Evolutionary conservation across 1,140 invertebrate genomes (phyloP), one percentile per base, ranked within the genome.

Genomic region (Lordiphosa stackelbergi): DNA sequence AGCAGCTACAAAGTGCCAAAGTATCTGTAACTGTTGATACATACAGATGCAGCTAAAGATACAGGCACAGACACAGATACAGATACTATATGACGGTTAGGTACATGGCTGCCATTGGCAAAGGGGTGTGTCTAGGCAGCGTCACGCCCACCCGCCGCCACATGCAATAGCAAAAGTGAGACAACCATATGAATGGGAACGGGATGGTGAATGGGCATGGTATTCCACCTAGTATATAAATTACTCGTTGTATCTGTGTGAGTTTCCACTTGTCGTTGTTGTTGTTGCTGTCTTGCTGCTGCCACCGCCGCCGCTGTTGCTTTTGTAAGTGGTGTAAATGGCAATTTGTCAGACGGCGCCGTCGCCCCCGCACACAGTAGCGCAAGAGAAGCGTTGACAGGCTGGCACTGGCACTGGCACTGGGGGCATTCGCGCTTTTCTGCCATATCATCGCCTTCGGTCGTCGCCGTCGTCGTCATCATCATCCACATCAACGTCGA

Each of bases 281-380:
- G 9, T 9, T 57, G 13, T 38, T 52, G 47, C 19, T 58, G 16
- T 16, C 16, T 16, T 16, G 19, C n/a, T 37, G 51, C 11, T 31
- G 40, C 11, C 19, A 37, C 38, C 38, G 54, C 38, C 45, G 51
- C 22, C 69, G 46, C 41, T 55, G 66, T 65, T 64, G 62, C 53
- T 38, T 66, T 61, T 66, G 71, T 70, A 83, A 81, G 75, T 81
- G 77, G 73, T 78, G 70, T 78, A 78, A 78, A 79, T 83, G 72
- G 75, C 75, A 81, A 77, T 81, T 81, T 83, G 68, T 69, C 57
- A 42, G 57, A 49, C 41, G 56, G 24, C 43, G 48, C 53, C 36
- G 55, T 57, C 72, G 59, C 73, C 58, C 74, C 70, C 69, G 62
- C 75, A 64, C 55, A 79, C 68, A 54, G 71, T 68, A 79, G 72